Conservation (phyloP, 2,888 invertebrate genomes). For the Heliconius erato region DNA sequence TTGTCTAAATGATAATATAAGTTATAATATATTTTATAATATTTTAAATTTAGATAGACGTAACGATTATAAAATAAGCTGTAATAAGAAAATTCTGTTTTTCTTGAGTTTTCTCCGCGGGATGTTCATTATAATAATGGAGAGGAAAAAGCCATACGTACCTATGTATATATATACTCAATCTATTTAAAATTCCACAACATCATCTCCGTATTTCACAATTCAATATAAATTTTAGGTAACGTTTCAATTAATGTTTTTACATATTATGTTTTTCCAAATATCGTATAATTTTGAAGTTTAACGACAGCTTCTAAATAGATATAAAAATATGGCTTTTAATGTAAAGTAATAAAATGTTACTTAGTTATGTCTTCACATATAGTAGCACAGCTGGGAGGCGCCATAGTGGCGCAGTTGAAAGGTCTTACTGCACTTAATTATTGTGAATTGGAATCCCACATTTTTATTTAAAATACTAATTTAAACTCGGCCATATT, state of each 20-base stretch:
- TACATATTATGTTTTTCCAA: background rate
- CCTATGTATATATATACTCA: no score
- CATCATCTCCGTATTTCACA: no score
- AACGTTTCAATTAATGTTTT: background rate
- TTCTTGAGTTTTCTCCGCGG: no score
- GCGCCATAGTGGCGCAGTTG: background rate
- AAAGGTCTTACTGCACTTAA: background rate
- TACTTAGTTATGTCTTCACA: background rate
- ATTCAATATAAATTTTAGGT: no score
- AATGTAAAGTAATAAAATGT: background rate
- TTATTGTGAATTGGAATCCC: background rate
- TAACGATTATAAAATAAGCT: no score
- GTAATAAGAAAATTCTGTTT: no score
- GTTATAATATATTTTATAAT: no score
- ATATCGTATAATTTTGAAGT: background rate
- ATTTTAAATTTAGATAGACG: no score
- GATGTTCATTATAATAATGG: no score
- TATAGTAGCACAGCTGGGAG: background rate
- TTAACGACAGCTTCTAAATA: background rate
- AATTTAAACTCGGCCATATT: background rate
- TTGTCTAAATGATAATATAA: no score
- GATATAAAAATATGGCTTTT: conserved; percentile 9
- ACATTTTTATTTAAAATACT: background rate
- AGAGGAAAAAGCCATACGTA: no score
- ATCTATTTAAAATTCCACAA: no score